Conservation (phyloP, 2,797 vertebrate species). For the Pseudomugil tenellus region DNA sequence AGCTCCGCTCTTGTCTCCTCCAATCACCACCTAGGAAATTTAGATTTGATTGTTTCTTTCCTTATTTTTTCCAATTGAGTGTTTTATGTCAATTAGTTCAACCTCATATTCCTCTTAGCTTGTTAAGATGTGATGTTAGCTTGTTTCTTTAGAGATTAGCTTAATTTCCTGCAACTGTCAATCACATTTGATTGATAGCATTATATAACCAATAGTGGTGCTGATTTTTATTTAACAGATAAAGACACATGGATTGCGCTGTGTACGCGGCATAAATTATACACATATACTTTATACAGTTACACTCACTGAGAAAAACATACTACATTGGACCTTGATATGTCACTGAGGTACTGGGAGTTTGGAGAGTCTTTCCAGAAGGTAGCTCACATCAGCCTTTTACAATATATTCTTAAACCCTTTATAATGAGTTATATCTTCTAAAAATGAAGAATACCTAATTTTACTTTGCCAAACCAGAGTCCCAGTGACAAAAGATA, state of each 20-base stretch:
- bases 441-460: background rate
- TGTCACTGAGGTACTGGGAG: conserved; percentile 58
- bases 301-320: conserved; percentile 68
- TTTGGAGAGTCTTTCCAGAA: background rate
- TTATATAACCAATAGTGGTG: conserved; percentile 40
- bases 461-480: conserved; percentile 23
- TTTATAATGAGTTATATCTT: background rate
- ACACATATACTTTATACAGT: conserved; percentile 86
- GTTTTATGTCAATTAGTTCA: conserved; percentile 24
- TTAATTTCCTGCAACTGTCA: conserved; percentile 23
- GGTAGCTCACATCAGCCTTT: conserved; percentile 32
- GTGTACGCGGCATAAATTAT: conserved; percentile 88
- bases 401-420: conserved; percentile 9
- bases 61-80: conserved; percentile 51
- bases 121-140: conserved; percentile 55
- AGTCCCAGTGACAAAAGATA: conserved; percentile 61
- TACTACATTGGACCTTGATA: conserved; percentile 62
- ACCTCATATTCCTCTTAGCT: conserved; percentile 36
- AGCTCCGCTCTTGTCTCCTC: conserved; percentile 75
- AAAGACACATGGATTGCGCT: conserved; percentile 90
- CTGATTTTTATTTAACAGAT: conserved; percentile 82
- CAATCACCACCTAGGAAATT: conserved; percentile 72
- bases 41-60: conserved; percentile 28
- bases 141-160: too few species aligned
- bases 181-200: conserved; percentile 65